Evolutionary conservation across 2,888 invertebrate genomes (phyloP), one percentile per base, ranked within the genome.

Genomic region (Eupeodes latifasciatus): DNA sequence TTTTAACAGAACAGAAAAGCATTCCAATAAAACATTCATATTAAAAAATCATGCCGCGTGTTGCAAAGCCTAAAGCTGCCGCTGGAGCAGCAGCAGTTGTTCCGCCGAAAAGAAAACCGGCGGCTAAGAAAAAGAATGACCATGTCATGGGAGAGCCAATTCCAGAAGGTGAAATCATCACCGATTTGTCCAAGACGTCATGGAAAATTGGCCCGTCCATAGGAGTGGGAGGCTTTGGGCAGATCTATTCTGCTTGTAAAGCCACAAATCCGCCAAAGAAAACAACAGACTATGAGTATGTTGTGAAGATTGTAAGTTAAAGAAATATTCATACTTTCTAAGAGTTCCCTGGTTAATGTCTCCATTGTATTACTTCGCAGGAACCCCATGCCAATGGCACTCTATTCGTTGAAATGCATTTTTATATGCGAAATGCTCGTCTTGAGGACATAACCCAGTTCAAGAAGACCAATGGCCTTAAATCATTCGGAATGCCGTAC

Each of bases 141-240:
- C 93, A 94, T 87, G 90, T 90, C 16, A 92, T 92, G 91, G 93
- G 94, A 5, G 93, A 93, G 64, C 91, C 92, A 49, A 90, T 94
- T 10, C 89, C 91, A 27, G 91, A 92, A 62, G 98, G 98, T 9
- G 96, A 97, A 93, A 93, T 98, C 76, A 94, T 99, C 55, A 95
- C 95, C 55, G 98, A 98, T 93, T 93, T 96, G 49, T 93, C 94
- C 12, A 97, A 98, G 92, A 96, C 96, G 89, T 95, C 96, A 92
- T 99, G 98, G 98, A 95, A 95, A 89, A 95, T 99, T 81, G 98
- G 98, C 0, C 95, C 96, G 14, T 96, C 98, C 0, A 97, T 99
- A 85, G 99, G 98, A 0, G 95, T 96, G 80, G 99, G 99, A 0
- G 99, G 99, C 12, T 99, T 99, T 93, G 99, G 99, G 0, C 97